Evolutionary conservation across 2,797 vertebrate genomes (phyloP), one percentile per base, ranked within the genome.

Genomic region (Muscicapa striata): DNA sequence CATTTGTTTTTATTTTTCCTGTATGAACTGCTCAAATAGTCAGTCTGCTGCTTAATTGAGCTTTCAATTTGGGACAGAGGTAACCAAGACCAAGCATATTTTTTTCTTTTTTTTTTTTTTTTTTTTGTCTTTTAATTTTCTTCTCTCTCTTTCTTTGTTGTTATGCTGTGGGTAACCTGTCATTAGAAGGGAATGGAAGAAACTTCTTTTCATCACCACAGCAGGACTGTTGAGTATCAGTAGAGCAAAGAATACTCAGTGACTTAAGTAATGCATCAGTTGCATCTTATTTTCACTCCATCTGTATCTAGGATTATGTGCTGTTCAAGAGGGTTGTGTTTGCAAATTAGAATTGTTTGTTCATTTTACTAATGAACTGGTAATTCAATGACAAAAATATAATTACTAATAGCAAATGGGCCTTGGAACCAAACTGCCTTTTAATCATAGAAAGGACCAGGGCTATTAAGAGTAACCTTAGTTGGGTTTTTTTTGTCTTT

Each of bases 121-220:
- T 4, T 38, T 4, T 21, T 54, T 3, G 2, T 1, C 9, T 57
- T 72, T 62, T 24, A 1, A 3, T 36, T 40, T 21, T 48, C 20
- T 54, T 30, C 2, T 38, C 8, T 78, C 5, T 30, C 4, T 34
- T 17, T 43, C 61, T 76, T 59, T 48, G 13, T 55, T 82, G 14
- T 76, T 46, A 12, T 22, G 24, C 49, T 55, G 11, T 67, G n/a
- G 11, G 2, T 36, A 22, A 5, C 4, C 17, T 45, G 40, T 55
- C 21, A 20, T 64, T 64, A 36, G 49, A 54, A 20, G n/a, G 21
- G 29, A 15, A 22, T 20, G 43, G 21, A 51, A 55, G 17, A 70
- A 54, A 36, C 3, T 81, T 70, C 21, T 61, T 76, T 55, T 32
- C 15, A 61, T n/a, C 21, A 32, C 43, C 3, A 11, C 2, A 26